A percentile compares a stretch with the other conserved stretches of the same genome.
These are phyloP conservation scores for Andricus quercusramuli DNA, from an alignment of 2,888 invertebrate genomes.

Conservation along the genomic window DNA sequence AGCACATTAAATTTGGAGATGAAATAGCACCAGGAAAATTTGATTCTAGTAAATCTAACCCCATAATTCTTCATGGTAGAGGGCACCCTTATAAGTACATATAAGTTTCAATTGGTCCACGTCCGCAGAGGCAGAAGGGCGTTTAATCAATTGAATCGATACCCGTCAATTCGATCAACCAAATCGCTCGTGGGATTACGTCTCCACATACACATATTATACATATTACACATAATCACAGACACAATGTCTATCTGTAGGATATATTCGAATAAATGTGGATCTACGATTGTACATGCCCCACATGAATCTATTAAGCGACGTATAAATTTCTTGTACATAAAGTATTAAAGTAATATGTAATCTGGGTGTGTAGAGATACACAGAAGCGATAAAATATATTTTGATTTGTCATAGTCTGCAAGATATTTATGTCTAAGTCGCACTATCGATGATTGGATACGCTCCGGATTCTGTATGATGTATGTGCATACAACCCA, in stretches of 20 bases:
- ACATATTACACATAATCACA: background rate
- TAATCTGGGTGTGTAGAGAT: constrained; percentile 44
- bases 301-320: constrained; percentile 15
- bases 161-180: constrained; percentile 67
- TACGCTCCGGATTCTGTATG: constrained; percentile 59
- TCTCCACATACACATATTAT: constrained; percentile 52
- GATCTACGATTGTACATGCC: background rate
- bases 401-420: constrained; percentile 67
- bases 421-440: constrained; percentile 58
- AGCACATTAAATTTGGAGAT: background rate
- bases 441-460: constrained; percentile 67
- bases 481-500: constrained; percentile 45
- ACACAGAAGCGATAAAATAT: constrained; percentile 60
- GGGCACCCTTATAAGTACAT: constrained; percentile 44
- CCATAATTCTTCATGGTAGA: constrained; percentile 25
- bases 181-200: constrained; percentile 71
- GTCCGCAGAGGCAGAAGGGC: constrained; percentile 55
- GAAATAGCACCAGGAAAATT: background rate
- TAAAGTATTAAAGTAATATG: constrained; percentile 36
- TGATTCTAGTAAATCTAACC: constrained; percentile 7
- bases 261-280: constrained; percentile 8
- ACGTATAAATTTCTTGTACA: constrained; percentile 11
- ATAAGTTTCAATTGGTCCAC: constrained; percentile 61
- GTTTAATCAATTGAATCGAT: constrained; percentile 72
- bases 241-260: background rate